Conservation (phyloP, 2,113 vertebrate genomes). For the Myrmophylax atrothorax region DNA sequence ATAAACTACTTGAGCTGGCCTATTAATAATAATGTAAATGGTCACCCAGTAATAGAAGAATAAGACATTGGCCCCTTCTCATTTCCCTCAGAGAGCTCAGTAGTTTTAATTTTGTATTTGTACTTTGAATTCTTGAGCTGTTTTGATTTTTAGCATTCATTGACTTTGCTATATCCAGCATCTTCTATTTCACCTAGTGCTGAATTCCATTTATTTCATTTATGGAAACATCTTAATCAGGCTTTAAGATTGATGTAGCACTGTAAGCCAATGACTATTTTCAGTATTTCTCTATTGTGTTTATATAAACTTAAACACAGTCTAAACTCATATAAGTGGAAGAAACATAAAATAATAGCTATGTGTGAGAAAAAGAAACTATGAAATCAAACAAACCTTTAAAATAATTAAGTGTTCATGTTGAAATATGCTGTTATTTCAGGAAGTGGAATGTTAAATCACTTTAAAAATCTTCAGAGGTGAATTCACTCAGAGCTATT, state of each 20-base stretch:
- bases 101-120: neutral
- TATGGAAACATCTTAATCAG: neutral
- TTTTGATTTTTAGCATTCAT: neutral
- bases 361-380: slow-evolving; percentile 16
- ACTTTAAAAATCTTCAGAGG: neutral
- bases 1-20: neutral
- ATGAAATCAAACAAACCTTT: slow-evolving; percentile 14
- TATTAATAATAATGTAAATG: slow-evolving; percentile 4
- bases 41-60: neutral
- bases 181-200: neutral
- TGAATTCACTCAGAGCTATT: neutral
- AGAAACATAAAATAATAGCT: slow-evolving; percentile 15
- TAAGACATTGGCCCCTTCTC: neutral
- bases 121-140: neutral
- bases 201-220: slow-evolving; percentile 1
- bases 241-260: neutral
- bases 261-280: neutral
- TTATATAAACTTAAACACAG: slow-evolving; percentile 1
- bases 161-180: neutral
- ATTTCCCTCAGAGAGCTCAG: neutral
- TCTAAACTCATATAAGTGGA: neutral
- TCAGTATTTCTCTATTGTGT: neutral
- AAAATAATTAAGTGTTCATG: slow-evolving; percentile 14
- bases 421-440: slow-evolving; percentile 16
- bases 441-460: slow-evolving; percentile 7